Percentiles rank a stretch among this genome's conserved stretches.
These are phyloP conservation scores for Tipula lateralis DNA, from an alignment of 2,888 invertebrate species.

Conservation along the genomic window DNA sequence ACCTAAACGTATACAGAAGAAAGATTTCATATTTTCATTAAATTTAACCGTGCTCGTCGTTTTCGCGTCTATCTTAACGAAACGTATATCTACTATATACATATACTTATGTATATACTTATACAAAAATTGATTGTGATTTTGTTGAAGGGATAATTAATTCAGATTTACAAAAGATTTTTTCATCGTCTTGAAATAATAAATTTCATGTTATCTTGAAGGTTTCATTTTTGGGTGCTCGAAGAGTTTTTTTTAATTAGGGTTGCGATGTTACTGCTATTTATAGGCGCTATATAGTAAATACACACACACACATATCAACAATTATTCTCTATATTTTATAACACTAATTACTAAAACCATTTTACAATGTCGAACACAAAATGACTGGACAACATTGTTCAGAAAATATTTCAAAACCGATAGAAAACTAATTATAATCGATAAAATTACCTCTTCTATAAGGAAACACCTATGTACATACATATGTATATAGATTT, in stretches of 20 bases:
- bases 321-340: not conserved
- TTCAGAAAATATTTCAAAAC: not conserved
- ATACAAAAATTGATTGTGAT: not conserved
- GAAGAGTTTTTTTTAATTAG: not conserved
- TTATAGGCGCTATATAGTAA: not conserved
- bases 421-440: not conserved
- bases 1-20: not conserved
- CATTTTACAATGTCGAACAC: not conserved
- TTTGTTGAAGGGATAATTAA: not conserved
- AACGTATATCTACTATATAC: too few relatives aligned
- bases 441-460: not conserved
- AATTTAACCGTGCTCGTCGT: not conserved
- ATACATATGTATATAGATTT: not conserved
- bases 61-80: not conserved
- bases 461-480: too few relatives aligned
- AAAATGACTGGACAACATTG: not conserved
- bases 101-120: too few relatives aligned
- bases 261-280: not conserved
- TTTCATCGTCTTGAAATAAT: not conserved
- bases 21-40: not conserved
- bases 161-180: not conserved
- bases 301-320: too few relatives aligned
- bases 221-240: not conserved
- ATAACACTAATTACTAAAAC: not conserved
- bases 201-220: not conserved